Conservation (phyloP, 2,113 vertebrate genomes). For the Casuarius casuarius region DNA sequence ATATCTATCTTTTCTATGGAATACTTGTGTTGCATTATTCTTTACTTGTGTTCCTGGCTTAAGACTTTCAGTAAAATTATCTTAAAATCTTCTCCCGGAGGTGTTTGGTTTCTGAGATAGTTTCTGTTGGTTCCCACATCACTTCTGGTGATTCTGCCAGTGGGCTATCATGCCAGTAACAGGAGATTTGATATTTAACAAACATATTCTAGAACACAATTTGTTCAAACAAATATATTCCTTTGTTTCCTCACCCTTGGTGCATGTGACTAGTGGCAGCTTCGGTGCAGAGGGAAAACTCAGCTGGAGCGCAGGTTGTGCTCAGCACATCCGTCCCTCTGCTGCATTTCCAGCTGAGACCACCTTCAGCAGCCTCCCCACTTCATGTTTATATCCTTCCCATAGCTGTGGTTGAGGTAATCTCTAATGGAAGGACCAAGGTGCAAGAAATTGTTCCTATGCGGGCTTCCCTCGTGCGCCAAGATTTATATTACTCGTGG, state of each 20-base stretch:
- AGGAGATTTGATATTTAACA: neutral
- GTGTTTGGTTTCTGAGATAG: neutral
- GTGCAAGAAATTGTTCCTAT: neutral
- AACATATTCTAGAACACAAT: neutral
- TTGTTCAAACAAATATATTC: neutral
- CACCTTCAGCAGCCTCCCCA: neutral
- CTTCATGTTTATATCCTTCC: neutral
- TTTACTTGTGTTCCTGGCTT: neutral
- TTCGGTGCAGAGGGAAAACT: neutral
- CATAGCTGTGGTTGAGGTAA: neutral
- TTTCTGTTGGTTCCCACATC: neutral
- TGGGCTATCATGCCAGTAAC: fast-evolving
- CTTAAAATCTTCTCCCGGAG: neutral
- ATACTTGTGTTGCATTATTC: neutral
- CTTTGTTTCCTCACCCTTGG: neutral
- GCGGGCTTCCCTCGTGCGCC: neutral
- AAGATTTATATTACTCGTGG: neutral
- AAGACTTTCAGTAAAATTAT: neutral
- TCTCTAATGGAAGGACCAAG: neutral
- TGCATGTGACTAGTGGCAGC: neutral
- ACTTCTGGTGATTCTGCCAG: neutral
- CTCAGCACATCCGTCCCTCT: neutral
- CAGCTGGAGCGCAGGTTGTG: neutral
- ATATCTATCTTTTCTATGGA: neutral
- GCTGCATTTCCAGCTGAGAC: neutral